Evolutionary conservation across 2,888 invertebrate genomes (phyloP).

Genomic region (Clanis bilineata): DNA sequence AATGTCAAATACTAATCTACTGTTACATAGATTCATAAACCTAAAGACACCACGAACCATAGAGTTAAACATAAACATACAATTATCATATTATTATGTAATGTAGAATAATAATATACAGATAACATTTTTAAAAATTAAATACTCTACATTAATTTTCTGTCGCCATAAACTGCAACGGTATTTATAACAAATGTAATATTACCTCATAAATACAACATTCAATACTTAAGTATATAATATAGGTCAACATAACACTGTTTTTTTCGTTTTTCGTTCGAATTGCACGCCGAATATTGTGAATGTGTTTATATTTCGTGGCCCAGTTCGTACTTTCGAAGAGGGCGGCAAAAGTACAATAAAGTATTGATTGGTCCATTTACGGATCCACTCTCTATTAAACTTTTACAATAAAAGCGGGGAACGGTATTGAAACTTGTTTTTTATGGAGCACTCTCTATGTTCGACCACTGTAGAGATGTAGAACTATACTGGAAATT

Average conservation of each 20-base stretch:
- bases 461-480: slow-evolving; percentile 16
- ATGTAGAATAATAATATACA: too few relatives aligned
- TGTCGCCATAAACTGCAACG: too few relatives aligned
- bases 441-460: slow-evolving; percentile 35
- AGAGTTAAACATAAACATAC: too few relatives aligned
- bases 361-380: slow-evolving; percentile 67
- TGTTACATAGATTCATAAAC: too few relatives aligned
- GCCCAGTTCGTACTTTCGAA: slow-evolving; percentile 35
- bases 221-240: not conserved
- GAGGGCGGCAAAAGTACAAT: slow-evolving; percentile 51
- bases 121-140: too few relatives aligned
- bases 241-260: slow-evolving; percentile 14
- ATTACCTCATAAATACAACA: too few relatives aligned
- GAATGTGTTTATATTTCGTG: slow-evolving; percentile 35
- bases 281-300: slow-evolving; percentile 26
- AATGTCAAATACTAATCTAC: too few relatives aligned
- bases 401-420: slow-evolving; percentile 65
- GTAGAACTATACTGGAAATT: not conserved
- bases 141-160: too few relatives aligned
- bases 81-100: too few relatives aligned
- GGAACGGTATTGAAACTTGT: slow-evolving; percentile 48
- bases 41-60: too few relatives aligned
- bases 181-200: too few relatives aligned
- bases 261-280: too few relatives aligned
- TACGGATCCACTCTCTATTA: slow-evolving; percentile 61